Evolutionary conservation across 2,888 invertebrate species (phyloP).

Genomic region (Gastrophysa polygoni): DNA sequence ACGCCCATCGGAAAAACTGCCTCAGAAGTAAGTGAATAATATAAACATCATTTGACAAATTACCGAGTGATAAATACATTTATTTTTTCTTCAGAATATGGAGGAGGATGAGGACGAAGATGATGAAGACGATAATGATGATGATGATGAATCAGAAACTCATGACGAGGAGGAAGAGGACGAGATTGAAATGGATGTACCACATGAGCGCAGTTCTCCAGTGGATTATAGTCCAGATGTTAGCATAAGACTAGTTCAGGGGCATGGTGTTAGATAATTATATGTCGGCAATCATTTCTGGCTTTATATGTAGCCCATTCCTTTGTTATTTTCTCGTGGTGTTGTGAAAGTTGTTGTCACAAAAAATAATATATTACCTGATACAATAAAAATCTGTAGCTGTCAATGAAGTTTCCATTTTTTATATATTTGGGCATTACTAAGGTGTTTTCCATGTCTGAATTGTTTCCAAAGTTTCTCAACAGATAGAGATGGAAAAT

Average conservation of each 20-base stretch:
- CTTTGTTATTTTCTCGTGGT: no score
- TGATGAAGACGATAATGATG: conserved; percentile 67
- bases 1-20: conserved; percentile 70
- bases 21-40: conserved; percentile 59
- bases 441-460: no score
- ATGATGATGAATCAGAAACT: conserved; percentile 67
- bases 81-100: conserved; percentile 46
- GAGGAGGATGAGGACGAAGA: conserved; percentile 68
- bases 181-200: conserved; percentile 60
- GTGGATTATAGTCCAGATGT: no score
- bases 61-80: no score
- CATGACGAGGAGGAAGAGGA: conserved; percentile 69
- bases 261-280: conserved; percentile 46
- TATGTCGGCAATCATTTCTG: background rate
- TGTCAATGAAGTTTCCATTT: no score
- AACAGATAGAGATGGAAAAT: no score
- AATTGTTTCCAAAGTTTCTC: no score
- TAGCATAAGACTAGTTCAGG: conserved; percentile 50
- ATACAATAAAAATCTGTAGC: no score
- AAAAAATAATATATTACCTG: no score
- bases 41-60: background rate
- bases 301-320: no score
- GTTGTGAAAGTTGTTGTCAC: no score
- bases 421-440: no score
- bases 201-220: conserved; percentile 55